These are phyloP conservation scores for Drosophila ambigua DNA, from an alignment of 1,140 invertebrate genomes.

Conservation along the genomic window DNA sequence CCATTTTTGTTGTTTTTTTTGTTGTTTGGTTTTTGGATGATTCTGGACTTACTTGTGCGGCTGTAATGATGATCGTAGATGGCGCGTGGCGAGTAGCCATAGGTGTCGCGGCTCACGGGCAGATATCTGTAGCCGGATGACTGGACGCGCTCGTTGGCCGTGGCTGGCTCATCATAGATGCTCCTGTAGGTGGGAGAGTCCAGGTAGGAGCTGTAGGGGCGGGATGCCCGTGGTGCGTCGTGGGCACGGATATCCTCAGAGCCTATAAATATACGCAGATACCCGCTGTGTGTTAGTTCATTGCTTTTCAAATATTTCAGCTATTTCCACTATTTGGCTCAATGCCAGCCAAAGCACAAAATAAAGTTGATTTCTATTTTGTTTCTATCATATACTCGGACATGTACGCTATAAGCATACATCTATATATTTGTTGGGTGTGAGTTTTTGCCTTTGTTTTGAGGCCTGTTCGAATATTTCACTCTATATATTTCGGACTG, in stretches of 20 bases:
- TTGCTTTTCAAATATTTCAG: conserved; percentile 58
- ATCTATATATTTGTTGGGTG: conserved; percentile 29
- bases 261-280: conserved; percentile 85
- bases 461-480: conserved; percentile 65
- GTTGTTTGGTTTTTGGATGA: background rate
- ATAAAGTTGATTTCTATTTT: conserved; percentile 67
- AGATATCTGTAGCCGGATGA: conserved; percentile 94
- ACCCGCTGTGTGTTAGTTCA: conserved; percentile 44
- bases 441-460: conserved; percentile 63
- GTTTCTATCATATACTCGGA: conserved; percentile 41
- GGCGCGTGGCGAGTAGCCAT: conserved; percentile 93
- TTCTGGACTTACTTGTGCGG: conserved; percentile 90
- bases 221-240: conserved; percentile 84
- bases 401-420: background rate
- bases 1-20: background rate
- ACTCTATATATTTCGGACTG: conserved; percentile 49
- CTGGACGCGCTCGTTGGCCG: conserved; percentile 91
- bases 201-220: conserved; percentile 85
- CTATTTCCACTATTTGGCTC: conserved; percentile 70
- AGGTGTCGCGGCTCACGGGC: conserved; percentile 93
- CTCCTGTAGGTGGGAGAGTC: conserved; percentile 88
- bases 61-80: conserved; percentile 94
- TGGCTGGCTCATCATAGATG: conserved; percentile 92
- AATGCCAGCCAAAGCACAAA: conserved; percentile 52
- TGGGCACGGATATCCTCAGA: conserved; percentile 95